Percentiles rank a stretch among this genome's conserved stretches.
These are phyloP conservation scores for Bombus soroeensis DNA, from an alignment of 1,140 invertebrate species.

Conservation along the genomic window DNA sequence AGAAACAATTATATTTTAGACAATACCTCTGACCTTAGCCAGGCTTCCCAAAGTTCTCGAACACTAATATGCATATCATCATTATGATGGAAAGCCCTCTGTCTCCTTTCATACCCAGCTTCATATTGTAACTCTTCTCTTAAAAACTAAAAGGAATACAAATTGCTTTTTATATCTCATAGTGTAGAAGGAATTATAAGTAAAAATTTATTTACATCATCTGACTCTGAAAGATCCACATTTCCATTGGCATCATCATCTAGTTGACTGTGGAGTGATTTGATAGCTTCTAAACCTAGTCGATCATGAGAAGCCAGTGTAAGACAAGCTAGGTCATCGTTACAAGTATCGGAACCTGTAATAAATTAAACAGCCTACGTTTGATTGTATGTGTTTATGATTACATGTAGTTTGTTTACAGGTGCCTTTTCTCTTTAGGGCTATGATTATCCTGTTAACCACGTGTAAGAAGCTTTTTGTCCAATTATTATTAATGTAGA, in stretches of 20 bases:
- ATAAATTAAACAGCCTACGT: conserved; percentile 53
- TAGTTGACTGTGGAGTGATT: conserved; percentile 92
- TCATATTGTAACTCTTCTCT: conserved; percentile 97
- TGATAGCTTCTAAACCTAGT: conserved; percentile 94
- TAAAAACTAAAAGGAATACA: conserved; percentile 89
- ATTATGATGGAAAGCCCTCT: conserved; percentile 96
- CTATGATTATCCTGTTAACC: conserved; percentile 1
- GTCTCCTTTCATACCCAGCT: conserved; percentile 94
- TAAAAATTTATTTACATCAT: conserved; percentile 89
- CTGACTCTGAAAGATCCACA: conserved; percentile 96
- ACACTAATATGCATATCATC: conserved; percentile 98
- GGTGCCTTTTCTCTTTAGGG: neutral
- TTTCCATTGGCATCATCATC: conserved; percentile 98
- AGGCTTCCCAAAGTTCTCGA: conserved; percentile 96
- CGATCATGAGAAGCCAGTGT: conserved; percentile 89
- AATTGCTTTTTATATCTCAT: neutral
- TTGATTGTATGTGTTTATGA: conserved; percentile 58
- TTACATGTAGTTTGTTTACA: conserved; percentile 29
- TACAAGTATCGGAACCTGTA: conserved; percentile 82
- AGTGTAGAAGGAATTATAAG: neutral
- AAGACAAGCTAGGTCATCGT: conserved; percentile 89
- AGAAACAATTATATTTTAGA: neutral
- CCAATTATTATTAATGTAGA: conserved; percentile 22
- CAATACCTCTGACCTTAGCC: conserved; percentile 92
- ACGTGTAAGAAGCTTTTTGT: neutral